Percentiles rank a stretch among this genome's conserved stretches.
These are phyloP conservation scores for Spodoptera exigua DNA, from an alignment of 2,888 invertebrate genomes.

Conservation along the genomic window DNA sequence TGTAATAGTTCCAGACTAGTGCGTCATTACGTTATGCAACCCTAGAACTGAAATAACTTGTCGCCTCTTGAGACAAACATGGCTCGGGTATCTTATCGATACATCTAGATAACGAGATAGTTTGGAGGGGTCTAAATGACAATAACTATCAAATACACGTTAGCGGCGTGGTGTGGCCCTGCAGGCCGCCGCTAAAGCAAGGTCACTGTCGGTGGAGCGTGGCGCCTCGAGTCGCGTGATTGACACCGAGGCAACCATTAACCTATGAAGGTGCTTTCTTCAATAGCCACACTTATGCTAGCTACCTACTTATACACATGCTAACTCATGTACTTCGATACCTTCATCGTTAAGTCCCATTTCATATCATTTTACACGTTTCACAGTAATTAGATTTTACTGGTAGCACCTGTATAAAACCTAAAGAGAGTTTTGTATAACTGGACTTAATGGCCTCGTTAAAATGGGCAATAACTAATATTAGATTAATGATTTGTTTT, in stretches of 20 bases:
- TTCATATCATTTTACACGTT: conserved; percentile 15
- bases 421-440: conserved; percentile 11
- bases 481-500: too few relatives aligned
- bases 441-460: too few relatives aligned
- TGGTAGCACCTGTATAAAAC: conserved; percentile 2
- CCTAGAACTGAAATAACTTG: conserved; percentile 11
- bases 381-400: conserved; percentile 19
- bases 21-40: conserved; percentile 12
- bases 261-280: conserved; percentile 62
- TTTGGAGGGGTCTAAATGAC: conserved; percentile 41
- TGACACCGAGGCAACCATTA: conserved; percentile 64
- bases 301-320: conserved; percentile 23
- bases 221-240: conserved; percentile 65
- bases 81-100: conserved; percentile 40
- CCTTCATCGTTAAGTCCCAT: conserved; percentile 34
- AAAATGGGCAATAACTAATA: too few relatives aligned
- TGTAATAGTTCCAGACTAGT: conserved; percentile 15
- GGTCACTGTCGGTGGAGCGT: conserved; percentile 72
- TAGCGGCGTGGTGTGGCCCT: conserved; percentile 55
- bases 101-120: conserved; percentile 44
- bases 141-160: conserved; percentile 55
- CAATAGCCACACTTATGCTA: conserved; percentile 53
- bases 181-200: conserved; percentile 62
- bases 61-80: conserved; percentile 20
- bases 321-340: conserved; percentile 10